These are phyloP conservation scores for Habropoda laboriosa DNA, from an alignment of 1,140 invertebrate genomes.

Conservation along the genomic window DNA sequence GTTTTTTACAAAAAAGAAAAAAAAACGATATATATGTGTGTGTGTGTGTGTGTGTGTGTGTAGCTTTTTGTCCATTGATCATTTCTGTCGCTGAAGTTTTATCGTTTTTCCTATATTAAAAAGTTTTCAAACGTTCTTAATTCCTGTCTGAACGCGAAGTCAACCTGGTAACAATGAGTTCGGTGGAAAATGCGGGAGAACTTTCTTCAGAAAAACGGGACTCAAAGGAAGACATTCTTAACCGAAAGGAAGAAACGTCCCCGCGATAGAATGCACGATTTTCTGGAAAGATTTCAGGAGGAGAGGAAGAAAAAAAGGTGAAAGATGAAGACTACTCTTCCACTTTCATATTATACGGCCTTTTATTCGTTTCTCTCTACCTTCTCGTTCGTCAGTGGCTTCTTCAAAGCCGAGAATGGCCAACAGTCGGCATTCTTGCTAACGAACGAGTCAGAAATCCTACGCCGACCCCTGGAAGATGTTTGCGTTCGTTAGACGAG, in stretches of 20 bases:
- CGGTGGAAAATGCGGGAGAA: not conserved
- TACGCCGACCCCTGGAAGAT: not conserved
- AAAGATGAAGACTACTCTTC: not conserved
- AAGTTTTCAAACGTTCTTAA: slow-evolving; percentile 15
- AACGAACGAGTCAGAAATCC: slow-evolving; percentile 32
- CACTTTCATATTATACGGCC: slow-evolving; percentile 26
- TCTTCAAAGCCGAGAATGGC: slow-evolving; percentile 33
- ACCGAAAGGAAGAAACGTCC: slow-evolving; percentile 8
- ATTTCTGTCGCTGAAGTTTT: not conserved
- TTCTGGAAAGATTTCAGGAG: slow-evolving; percentile 20
- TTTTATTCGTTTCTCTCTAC: slow-evolving; percentile 29
- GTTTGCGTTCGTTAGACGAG: slow-evolving; percentile 21
- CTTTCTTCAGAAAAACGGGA: not conserved
- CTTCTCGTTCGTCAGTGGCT: slow-evolving; percentile 8
- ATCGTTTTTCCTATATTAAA: not conserved
- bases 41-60: too few relatives aligned
- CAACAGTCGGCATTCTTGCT: slow-evolving; percentile 26
- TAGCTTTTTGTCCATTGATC: too few relatives aligned
- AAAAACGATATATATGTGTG: too few relatives aligned
- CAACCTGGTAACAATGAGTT: slow-evolving; percentile 16
- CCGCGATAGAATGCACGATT: slow-evolving; percentile 23
- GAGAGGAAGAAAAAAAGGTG: not conserved
- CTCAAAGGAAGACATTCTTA: slow-evolving; percentile 39
- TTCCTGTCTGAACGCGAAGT: slow-evolving; percentile 8
- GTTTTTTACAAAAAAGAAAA: not conserved